Base-by-base conservation (phyloP, 53 echinoderm and acorn worm species). In the Hippasteria phrygiana region DNA sequence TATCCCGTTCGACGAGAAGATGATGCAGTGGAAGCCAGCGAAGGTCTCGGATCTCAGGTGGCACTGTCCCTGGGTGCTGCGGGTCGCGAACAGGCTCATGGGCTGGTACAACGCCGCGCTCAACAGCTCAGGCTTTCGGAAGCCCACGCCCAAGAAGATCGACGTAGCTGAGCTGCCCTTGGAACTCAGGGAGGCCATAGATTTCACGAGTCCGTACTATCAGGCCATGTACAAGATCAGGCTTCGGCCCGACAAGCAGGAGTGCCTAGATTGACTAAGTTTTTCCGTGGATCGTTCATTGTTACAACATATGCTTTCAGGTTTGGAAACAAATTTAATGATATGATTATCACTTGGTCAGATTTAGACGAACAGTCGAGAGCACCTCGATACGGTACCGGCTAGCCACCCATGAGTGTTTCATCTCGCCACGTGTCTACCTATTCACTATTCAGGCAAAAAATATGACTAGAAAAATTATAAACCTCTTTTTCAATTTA, bases 1-100 rank as follows among this genome's bases (percentile, higher is more conserved):
- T 31, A 72, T 95, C 24, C 77, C 90, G 0, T 95, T 88, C 75
- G 51, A 89, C 28, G 91, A 91, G 0, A 78, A 88, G 11, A 95
- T 95, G 74, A 67, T 95, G 63, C 82, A 83, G 24, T 95, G 95
- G 95, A 75, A 94, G 38, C 92, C 92, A 55, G 80, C 92, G 16
- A 78, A 83, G 67, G 50, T 89, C 43, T 65, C 69, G 34, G 75
- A 90, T 16, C 80, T 94, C 22, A 92, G 62, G 16, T 94, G 94
- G 94, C 92, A 92, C 63, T 89, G 94, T 17, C 78, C 94, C 10
- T 79, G 75, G 32, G 80, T 87, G 29, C 74, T 92, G 22, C 79
- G 82, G 31, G 34, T 82, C 7, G 66, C 87, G 20, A 92, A 89
- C 77, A 80, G 87, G 76, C 40, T 89, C 69, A 81, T 90, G 48